Percentiles rank a stretch among this genome's conserved stretches.
Evolutionary conservation across 1,140 invertebrate species (phyloP).

Genomic region (Euborellia annulipes): DNA sequence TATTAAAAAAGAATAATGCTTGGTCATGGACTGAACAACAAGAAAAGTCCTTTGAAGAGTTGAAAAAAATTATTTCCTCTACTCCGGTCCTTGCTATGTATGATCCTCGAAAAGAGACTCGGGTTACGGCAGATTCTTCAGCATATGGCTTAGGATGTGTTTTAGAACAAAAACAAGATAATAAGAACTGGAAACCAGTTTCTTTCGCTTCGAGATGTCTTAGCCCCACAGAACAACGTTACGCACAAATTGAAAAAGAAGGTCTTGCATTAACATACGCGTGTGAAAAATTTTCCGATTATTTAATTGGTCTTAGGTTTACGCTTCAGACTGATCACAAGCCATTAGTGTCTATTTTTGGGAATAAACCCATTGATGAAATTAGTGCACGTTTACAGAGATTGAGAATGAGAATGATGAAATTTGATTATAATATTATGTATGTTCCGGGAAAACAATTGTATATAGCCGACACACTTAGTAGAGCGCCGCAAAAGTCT

Average conservation of each 20-base stretch:
- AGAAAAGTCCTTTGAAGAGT: neutral
- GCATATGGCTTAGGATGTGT: neutral
- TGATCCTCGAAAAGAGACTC: conserved; percentile 6
- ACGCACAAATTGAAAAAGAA: conserved; percentile 21
- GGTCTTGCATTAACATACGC: conserved; percentile 16
- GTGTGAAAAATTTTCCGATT: conserved; percentile 21
- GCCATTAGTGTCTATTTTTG: conserved; percentile 12
- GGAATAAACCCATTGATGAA: too few relatives aligned
- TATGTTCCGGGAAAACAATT: too few relatives aligned
- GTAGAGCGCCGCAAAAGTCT: too few relatives aligned
- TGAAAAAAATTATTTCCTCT: too few relatives aligned
- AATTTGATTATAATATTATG: too few relatives aligned
- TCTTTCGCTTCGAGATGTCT: conserved; percentile 12
- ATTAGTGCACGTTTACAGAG: too few relatives aligned
- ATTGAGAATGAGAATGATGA: too few relatives aligned
- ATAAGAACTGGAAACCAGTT: neutral
- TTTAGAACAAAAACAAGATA: conserved; percentile 7
- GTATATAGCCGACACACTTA: too few relatives aligned
- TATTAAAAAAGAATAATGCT: neutral
- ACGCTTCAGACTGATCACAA: conserved; percentile 28
- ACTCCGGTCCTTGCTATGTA: too few relatives aligned
- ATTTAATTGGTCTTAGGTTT: conserved; percentile 25
- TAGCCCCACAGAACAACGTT: neutral
- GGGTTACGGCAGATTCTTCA: neutral
- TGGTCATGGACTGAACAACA: neutral